These are phyloP conservation scores for Chondrosia reniformis DNA, from an alignment of 37 sponge, comb jelly and placozoan genomes.

Conservation along the genomic window DNA sequence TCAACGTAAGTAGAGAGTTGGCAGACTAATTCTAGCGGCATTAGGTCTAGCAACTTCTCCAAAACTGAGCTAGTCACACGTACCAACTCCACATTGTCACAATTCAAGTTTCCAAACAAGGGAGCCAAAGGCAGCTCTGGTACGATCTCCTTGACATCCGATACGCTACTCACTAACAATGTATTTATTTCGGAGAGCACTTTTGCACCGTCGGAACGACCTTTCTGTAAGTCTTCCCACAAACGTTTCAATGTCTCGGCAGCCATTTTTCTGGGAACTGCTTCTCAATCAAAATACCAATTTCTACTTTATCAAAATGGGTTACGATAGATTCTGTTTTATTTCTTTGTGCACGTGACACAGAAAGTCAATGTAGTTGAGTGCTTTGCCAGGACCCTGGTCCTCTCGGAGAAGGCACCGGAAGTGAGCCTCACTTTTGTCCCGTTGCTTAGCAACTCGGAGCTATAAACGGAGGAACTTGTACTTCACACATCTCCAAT, in stretches of 20 bases:
- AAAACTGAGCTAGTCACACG: slow-evolving; percentile 34
- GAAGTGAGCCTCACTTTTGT: slow-evolving; percentile 70
- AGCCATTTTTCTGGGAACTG: slow-evolving; percentile 27
- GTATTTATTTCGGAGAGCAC: slow-evolving; percentile 44
- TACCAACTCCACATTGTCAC: neutral
- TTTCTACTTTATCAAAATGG: no score
- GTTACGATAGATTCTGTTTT: slow-evolving; percentile 74
- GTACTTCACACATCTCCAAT: no score
- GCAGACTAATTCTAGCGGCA: slow-evolving; percentile 26
- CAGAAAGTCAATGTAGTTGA: slow-evolving; percentile 82
- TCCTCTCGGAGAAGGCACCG: slow-evolving; percentile 79
- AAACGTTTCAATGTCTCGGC: neutral
- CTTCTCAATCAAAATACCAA: no score
- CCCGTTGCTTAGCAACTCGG: slow-evolving; percentile 61
- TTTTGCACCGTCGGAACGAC: slow-evolving; percentile 11
- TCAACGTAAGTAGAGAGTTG: slow-evolving; percentile 31
- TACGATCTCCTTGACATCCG: slow-evolving; percentile 1
- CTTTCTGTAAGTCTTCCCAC: neutral
- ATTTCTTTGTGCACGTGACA: slow-evolving; percentile 95
- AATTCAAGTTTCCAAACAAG: slow-evolving; percentile 31
- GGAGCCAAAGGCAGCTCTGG: slow-evolving; percentile 24
- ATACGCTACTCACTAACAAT: slow-evolving; percentile 23
- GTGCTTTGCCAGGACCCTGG: slow-evolving; percentile 69
- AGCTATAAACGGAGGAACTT: slow-evolving; percentile 39
- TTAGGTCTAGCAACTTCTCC: slow-evolving; percentile 30